These are phyloP conservation scores for Eretmocerus hayati DNA, from an alignment of 2,888 invertebrate species.

Conservation along the genomic window DNA sequence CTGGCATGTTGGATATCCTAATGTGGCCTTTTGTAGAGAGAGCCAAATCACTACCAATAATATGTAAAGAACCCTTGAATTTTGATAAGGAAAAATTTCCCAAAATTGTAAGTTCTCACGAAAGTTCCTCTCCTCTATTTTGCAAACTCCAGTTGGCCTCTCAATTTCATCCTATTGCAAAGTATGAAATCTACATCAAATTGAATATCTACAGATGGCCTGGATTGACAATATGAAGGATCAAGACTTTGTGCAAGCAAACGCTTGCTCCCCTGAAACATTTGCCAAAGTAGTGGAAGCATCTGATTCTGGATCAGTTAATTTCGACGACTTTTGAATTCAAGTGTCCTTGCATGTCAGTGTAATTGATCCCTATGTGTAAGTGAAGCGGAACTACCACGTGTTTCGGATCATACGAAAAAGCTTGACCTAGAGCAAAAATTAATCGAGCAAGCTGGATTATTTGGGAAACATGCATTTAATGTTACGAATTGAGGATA, in stretches of 20 bases:
- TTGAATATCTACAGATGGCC: constrained; percentile 30
- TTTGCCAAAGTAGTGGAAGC: constrained; percentile 30
- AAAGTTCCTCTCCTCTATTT: too few species aligned
- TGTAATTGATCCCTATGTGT: too few species aligned
- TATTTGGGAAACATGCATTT: too few species aligned
- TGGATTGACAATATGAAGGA: constrained; percentile 43
- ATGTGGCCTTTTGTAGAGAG: constrained; percentile 48
- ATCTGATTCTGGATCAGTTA: constrained; percentile 22
- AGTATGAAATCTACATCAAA: too few species aligned
- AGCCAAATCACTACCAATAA: constrained; percentile 31
- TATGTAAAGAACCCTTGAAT: constrained; percentile 29
- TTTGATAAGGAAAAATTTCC: constrained; percentile 34
- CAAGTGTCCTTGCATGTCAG: too few species aligned
- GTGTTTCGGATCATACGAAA: too few species aligned
- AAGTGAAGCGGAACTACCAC: too few species aligned
- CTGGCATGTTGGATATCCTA: constrained; percentile 45
- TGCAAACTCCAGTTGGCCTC: too few species aligned
- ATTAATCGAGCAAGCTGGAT: too few species aligned
- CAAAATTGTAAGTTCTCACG: constrained; percentile 30
- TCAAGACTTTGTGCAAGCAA: constrained; percentile 29
- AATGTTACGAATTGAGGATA: too few species aligned
- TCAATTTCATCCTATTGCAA: too few species aligned
- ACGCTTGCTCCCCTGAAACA: constrained; percentile 27
- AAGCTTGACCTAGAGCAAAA: too few species aligned
- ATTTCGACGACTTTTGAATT: constrained; percentile 30